These are phyloP conservation scores for Lepisosteus osseus DNA, from an alignment of 2,113 vertebrate species.

Conservation along the genomic window DNA sequence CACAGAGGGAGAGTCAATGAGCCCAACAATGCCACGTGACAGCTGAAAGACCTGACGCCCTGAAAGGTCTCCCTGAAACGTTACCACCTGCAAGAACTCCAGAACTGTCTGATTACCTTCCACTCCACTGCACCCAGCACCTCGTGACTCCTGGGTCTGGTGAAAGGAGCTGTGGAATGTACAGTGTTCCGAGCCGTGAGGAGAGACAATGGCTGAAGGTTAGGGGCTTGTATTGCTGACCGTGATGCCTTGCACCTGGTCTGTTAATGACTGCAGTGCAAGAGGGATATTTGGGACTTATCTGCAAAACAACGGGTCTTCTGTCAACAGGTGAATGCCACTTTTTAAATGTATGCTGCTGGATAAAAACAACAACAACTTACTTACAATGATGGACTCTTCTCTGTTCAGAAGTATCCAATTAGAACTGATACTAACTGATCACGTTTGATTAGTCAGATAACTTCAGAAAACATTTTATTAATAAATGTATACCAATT, in stretches of 20 bases:
- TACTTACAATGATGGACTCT: too few relatives aligned
- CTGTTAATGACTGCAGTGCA: conserved; percentile 25
- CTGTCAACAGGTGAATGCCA: too few relatives aligned
- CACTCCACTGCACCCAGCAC: conserved; percentile 4
- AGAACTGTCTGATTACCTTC: conserved; percentile 31
- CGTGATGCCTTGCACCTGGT: conserved; percentile 31
- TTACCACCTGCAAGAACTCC: conserved; percentile 37
- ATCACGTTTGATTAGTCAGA: too few relatives aligned
- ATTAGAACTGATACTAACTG: too few relatives aligned
- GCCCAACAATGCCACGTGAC: conserved; percentile 6
- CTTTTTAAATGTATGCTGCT: too few relatives aligned
- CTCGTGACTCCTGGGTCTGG: conserved; percentile 24
- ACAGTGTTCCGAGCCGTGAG: conserved; percentile 21
- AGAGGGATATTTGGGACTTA: background rate
- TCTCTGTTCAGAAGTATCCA: too few relatives aligned
- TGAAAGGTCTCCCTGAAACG: conserved; percentile 23
- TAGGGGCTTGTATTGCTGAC: conserved; percentile 17
- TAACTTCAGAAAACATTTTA: too few relatives aligned
- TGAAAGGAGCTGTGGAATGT: conserved; percentile 40
- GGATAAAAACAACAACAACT: too few relatives aligned
- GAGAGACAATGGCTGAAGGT: conserved; percentile 20
- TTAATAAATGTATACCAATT: too few relatives aligned
- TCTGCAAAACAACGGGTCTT: too few relatives aligned
- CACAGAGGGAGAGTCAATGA: conserved; percentile 27
- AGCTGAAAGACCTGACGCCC: conserved; percentile 1